Evolutionary conservation across 1,140 invertebrate species (phyloP), one percentile per base, ranked within the genome.

Genomic region (Trichoplusia ni): DNA sequence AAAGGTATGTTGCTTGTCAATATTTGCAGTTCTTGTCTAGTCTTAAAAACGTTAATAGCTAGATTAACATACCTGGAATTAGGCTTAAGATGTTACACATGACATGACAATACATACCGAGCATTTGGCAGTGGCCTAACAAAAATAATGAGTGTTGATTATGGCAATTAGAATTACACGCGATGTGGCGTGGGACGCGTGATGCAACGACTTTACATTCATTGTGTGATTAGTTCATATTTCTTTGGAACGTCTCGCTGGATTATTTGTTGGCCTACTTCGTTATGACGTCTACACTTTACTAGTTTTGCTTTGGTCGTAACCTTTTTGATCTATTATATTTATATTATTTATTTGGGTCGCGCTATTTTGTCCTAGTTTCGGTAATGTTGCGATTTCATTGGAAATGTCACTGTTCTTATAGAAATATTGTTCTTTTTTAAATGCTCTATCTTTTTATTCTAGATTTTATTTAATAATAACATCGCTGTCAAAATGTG

Each of bases 101-200:
- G n/a, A 46, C 53, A 42, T n/a, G 56, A 49, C 46, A 46, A 25
- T 40, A 46, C 23, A 37, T 44, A 31, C 38, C 27, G 18, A 13
- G 31, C 19, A 38, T 58, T 56, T 31, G 54, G 31, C 61, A 47
- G 25, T 60, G 58, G 51, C 49, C 58, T 29, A 62, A 60, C 47
- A 37, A 73, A 68, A 67, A 59, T 65, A 68, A 73, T 69, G 62
- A 59, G 33, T 38, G 25, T 29, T 80, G 80, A 82, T 80, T 75
- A 79, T 62, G 77, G 74, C 79, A 84, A 84, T 85, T n/a, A n/a
- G n/a, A n/a, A n/a, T n/a, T 83, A 83, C 67, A 66, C 42, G 63
- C 71, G 63, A 66, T 62, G 64, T 25, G 56, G 77, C 71, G 81
- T 75, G 67, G 65, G 72, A 65, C 33, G 35, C 62, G 64, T 82